These are phyloP conservation scores for Ibycter americanus DNA, from an alignment of 2,797 vertebrate genomes.

Conservation along the genomic window DNA sequence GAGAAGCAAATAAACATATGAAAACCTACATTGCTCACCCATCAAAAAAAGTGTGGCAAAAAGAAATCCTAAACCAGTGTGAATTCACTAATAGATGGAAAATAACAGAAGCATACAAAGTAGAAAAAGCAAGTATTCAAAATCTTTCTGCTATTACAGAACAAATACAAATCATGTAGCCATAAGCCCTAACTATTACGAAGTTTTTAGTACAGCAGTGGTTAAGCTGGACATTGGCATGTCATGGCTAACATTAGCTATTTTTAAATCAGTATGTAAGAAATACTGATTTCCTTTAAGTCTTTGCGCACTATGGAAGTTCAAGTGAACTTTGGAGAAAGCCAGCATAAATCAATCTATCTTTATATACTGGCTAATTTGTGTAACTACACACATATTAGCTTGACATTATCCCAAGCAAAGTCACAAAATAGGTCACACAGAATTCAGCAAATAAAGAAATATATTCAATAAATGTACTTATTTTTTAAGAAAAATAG, in stretches of 20 bases:
- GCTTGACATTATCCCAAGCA: neutral
- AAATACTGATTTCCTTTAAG: neutral
- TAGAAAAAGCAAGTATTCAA: neutral
- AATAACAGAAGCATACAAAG: neutral
- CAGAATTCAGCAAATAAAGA: neutral
- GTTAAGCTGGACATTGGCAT: neutral
- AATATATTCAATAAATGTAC: neutral
- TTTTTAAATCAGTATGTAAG: neutral
- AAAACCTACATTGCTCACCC: neutral
- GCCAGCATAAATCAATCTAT: neutral
- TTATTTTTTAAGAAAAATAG: neutral
- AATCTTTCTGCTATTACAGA: neutral
- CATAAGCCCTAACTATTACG: accelerated
- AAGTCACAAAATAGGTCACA: neutral
- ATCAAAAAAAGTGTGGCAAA: neutral
- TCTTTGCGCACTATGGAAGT: neutral
- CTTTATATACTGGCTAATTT: neutral
- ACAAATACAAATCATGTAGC: neutral
- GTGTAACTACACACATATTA: neutral
- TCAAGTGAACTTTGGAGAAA: neutral
- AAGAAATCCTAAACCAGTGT: neutral
- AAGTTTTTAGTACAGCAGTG: neutral
- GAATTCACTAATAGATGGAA: neutral
- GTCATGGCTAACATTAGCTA: neutral
- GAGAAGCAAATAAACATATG: neutral